Percentiles rank a stretch among this genome's conserved stretches.
These are phyloP conservation scores for Heliocidaris erythrogramma DNA, from an alignment of 35 echinoderm and acorn worm species.

Conservation along the genomic window DNA sequence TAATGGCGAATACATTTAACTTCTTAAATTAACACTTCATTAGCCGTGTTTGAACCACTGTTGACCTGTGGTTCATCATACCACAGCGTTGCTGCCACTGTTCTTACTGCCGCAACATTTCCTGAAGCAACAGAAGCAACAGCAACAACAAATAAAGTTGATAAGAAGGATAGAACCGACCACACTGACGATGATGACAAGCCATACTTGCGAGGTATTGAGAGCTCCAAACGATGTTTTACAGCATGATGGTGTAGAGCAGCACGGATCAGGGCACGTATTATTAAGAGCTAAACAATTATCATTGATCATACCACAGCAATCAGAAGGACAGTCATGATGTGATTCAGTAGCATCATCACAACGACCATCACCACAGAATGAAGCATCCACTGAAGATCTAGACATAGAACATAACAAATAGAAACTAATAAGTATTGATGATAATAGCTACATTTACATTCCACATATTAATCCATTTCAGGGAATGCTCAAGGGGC, in stretches of 20 bases:
- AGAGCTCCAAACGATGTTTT: not conserved
- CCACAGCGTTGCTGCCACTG: not conserved
- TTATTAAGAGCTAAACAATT: slow-evolving; percentile 45
- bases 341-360: slow-evolving; percentile 6
- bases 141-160: slow-evolving; percentile 64
- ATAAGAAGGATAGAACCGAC: slow-evolving; percentile 40
- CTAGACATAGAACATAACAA: not conserved
- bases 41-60: not conserved
- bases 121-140: slow-evolving; percentile 59
- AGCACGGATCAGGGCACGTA: slow-evolving; percentile 55
- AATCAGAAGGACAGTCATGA: slow-evolving; percentile 43
- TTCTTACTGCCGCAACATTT: slow-evolving; percentile 11
- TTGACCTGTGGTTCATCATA: not conserved
- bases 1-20: not conserved
- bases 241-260: slow-evolving; percentile 47
- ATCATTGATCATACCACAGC: slow-evolving; percentile 26
- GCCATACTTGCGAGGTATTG: not conserved
- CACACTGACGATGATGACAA: slow-evolving; percentile 53
- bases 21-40: not conserved
- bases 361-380: slow-evolving; percentile 64
- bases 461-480: too few species aligned
- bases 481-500: too few species aligned
- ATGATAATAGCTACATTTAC: too few species aligned
- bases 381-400: not conserved
- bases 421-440: too few species aligned